A percentile compares a stretch with the other conserved stretches of the same genome.
phyloP scores from a whole-genome alignment of 2,888 invertebrate genomes.

The Microctonus brassicae region DNA sequence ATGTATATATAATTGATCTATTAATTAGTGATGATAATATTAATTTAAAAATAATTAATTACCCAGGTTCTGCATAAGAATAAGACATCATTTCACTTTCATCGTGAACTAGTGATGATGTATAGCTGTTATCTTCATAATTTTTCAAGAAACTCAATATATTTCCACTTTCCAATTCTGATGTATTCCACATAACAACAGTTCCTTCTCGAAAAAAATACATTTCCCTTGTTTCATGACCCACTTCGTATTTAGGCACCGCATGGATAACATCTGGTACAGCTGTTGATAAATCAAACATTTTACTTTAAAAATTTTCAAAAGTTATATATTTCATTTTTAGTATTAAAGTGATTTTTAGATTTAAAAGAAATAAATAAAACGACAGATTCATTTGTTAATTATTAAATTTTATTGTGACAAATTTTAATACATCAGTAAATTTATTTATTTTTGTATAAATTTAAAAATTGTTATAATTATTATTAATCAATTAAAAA shows the following conservation, averaged over 20 bases:
- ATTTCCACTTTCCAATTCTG: conserved; percentile 83
- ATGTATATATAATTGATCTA: background rate
- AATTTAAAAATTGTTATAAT: background rate
- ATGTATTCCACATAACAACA: conserved; percentile 91
- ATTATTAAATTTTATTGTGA: background rate
- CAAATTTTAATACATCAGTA: background rate
- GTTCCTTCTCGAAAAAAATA: conserved; percentile 93
- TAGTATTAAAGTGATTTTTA: background rate
- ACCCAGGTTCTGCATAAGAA: conserved; percentile 74
- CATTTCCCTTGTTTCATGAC: conserved; percentile 83
- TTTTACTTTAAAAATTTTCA: background rate
- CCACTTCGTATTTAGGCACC: conserved; percentile 86
- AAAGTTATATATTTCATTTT: background rate
- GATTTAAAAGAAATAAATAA: background rate
- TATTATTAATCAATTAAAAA: conserved; percentile 67
- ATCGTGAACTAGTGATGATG: conserved; percentile 76
- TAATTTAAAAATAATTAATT: conserved; percentile 51
- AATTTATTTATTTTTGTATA: background rate
- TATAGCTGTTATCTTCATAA: conserved; percentile 80
- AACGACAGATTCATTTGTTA: background rate
- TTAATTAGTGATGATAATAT: no score
- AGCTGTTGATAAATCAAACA: conserved; percentile 58
- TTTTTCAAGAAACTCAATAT: conserved; percentile 80
- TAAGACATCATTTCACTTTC: conserved; percentile 91
- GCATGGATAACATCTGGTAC: conserved; percentile 85